Base-by-base conservation (phyloP, 2,113 vertebrate genomes). In the Glaucidium brasilianum region DNA sequence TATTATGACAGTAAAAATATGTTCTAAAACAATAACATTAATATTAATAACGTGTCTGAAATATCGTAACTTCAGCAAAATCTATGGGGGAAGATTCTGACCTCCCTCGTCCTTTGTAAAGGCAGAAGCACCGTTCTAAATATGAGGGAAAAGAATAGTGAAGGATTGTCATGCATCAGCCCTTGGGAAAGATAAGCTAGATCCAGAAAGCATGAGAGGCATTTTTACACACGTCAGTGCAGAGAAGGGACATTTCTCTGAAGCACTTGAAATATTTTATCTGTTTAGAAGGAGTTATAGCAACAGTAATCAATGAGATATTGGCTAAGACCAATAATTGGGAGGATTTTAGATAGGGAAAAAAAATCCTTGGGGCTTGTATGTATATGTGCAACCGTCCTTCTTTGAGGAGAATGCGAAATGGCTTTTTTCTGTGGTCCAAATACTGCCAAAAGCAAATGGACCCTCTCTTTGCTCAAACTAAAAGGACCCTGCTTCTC, bases 131-230 rank as follows among this genome's bases (percentile, higher is more conserved):
- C 4, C 0, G 0, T 66, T 80, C 27, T 53, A 69, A 88, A 60
- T 66, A 67, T 10, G 34, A 59, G 67, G 79, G 79, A 72, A 90
- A 92, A 90, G 56, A 94, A 84, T 22, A 90, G 58, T 10, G 0
- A 58, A 50, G 85, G 49, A 52, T 15, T 2, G 15, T 88, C 47
- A 9, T 85, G 56, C 68, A 52, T 83, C 3, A 27, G 64, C 79
- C 52, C 85, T 84, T 94, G 72, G 76, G 79, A 81, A 92, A 91
- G 88, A 92, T 84, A 92, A 92, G 79, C 60, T 75, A 72, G 68
- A 71, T 94, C 85, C 88, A 94, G 74, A 89, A 96, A 88, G 63
- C 60, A 87, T 52, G 76, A 96, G 73, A 94, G 41, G 80, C 66
- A 92, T 96, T 95, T 94, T 72, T 94, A 32, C 27, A 35, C 79